These are phyloP conservation scores for Tenthredo livida DNA, from an alignment of 2,888 invertebrate species.

Conservation along the genomic window DNA sequence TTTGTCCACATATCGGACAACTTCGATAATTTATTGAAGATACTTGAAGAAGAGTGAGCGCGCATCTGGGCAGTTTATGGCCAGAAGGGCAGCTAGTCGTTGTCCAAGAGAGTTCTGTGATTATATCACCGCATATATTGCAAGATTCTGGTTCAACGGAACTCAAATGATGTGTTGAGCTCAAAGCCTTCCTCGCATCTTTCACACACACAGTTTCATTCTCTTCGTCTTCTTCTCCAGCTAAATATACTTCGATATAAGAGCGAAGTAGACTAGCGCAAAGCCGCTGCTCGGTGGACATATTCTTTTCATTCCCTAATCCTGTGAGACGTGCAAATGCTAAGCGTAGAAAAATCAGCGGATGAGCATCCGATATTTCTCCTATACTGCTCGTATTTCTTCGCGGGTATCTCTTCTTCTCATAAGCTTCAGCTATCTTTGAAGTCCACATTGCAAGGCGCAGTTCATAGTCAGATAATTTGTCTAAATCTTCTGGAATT, in stretches of 20 bases:
- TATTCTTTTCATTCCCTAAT: conserved; percentile 57
- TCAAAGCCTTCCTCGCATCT: conserved; percentile 61
- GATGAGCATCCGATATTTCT: conserved; percentile 68
- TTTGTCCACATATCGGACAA: conserved; percentile 70
- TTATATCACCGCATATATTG: conserved; percentile 66
- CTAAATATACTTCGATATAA: conserved; percentile 71
- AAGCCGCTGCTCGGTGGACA: conserved; percentile 63
- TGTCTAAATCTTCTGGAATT: conserved; percentile 63
- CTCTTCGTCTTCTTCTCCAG: conserved; percentile 65
- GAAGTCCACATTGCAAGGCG: conserved; percentile 71
- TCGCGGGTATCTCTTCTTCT: conserved; percentile 64
- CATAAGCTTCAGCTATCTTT: conserved; percentile 66
- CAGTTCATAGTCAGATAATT: conserved; percentile 64
- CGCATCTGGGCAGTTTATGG: conserved; percentile 73
- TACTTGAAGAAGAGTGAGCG: conserved; percentile 72
- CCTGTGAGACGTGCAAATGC: conserved; percentile 64
- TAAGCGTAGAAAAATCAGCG: conserved; percentile 69
- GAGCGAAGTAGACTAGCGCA: conserved; percentile 66
- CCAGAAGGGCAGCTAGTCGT: conserved; percentile 67
- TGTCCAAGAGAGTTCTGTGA: conserved; percentile 70
- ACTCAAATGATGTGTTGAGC: conserved; percentile 57
- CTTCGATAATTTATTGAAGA: conserved; percentile 65
- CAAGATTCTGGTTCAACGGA: conserved; percentile 66
- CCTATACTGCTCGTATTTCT: conserved; percentile 62
- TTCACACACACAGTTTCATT: conserved; percentile 55